Percentiles rank a stretch among this genome's conserved stretches.
Evolutionary conservation across 2,113 vertebrate genomes (phyloP).

Genomic region (Sigmodon hispidus): DNA sequence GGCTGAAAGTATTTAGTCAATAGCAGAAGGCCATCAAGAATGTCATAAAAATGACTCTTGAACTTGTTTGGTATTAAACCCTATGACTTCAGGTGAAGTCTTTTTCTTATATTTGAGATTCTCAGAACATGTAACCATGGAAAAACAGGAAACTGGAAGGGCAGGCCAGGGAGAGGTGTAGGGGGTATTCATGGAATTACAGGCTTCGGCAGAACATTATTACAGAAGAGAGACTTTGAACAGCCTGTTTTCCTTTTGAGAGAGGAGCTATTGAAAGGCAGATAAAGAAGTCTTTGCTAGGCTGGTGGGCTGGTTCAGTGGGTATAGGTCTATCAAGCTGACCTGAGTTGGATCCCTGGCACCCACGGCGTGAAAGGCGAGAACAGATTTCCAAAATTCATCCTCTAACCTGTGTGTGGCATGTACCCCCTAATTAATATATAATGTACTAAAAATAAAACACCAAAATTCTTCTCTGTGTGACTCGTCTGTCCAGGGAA

Average conservation of each 20-base stretch:
- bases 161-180: neutral
- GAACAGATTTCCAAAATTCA: neutral
- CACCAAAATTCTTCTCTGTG: neutral
- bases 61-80: neutral
- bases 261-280: constrained; percentile 23
- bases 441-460: neutral
- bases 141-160: neutral
- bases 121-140: constrained; percentile 12
- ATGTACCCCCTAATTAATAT: neutral
- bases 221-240: constrained; percentile 37
- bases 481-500: constrained; percentile 60
- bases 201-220: neutral
- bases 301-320: neutral
- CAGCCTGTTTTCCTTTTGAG: neutral
- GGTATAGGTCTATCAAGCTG: neutral
- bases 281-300: constrained; percentile 1
- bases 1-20: neutral
- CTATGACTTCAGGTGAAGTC: neutral
- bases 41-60: neutral
- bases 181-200: neutral
- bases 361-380: neutral
- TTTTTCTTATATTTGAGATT: constrained; percentile 41
- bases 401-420: neutral
- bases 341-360: neutral
- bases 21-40: neutral